Percentiles rank a stretch among this genome's conserved stretches.
Conservation (phyloP, 1,140 invertebrate genomes). For the Halictus rubicundus region DNA sequence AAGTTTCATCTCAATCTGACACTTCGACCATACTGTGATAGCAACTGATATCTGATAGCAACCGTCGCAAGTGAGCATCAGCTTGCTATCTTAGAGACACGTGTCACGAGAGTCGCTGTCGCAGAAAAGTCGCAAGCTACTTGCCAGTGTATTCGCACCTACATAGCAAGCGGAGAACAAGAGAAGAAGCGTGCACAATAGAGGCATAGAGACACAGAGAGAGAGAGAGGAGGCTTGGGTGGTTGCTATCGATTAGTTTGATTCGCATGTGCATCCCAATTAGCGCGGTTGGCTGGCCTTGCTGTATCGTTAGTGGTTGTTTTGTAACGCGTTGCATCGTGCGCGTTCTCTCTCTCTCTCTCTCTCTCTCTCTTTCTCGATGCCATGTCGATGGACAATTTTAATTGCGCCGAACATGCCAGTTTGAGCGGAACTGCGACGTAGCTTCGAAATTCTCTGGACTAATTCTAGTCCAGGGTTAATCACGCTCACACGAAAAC, state of each 20-base stretch:
- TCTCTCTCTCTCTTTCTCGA: background rate
- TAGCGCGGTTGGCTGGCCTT: constrained; percentile 32
- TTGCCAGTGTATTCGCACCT: constrained; percentile 1
- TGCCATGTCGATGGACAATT: constrained; percentile 11
- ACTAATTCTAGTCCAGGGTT: background rate
- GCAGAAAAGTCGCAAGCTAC: no score
- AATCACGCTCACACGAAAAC: no score
- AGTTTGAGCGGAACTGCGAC: background rate
- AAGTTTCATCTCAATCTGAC: no score
- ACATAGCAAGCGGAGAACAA: no score
- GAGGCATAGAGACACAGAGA: no score
- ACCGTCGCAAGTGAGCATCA: no score
- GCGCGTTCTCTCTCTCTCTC: background rate
- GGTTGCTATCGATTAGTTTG: constrained; percentile 45
- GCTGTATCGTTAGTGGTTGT: constrained; percentile 30
- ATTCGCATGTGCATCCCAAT: constrained; percentile 47
- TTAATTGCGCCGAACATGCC: constrained; percentile 32
- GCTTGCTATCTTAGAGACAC: no score
- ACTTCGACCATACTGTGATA: no score
- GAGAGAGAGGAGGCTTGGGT: background rate
- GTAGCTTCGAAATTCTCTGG: background rate
- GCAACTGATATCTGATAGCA: no score
- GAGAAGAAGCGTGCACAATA: background rate
- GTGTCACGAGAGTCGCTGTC: no score
- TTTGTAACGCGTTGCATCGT: constrained; percentile 30